Conservation (phyloP, 30 jellyfish, hydroid and myxozoan genomes). For the Chrysaora quinquecirrha region DNA sequence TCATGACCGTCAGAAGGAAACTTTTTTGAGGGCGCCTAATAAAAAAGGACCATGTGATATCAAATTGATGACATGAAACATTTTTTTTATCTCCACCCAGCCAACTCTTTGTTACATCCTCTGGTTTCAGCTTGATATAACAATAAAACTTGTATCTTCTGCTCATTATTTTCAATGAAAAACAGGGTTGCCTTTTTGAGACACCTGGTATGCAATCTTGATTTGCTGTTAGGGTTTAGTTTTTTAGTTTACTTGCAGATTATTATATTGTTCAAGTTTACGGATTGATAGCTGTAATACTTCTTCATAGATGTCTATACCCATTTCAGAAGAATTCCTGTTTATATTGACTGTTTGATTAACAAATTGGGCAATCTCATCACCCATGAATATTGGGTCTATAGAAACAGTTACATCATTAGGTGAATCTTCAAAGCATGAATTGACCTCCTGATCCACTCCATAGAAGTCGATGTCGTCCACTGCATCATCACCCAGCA, state of each 20-base stretch:
- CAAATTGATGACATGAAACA: not conserved
- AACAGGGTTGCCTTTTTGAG: too few relatives aligned
- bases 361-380: conserved; percentile 6
- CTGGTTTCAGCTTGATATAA: too few relatives aligned
- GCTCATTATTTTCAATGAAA: not conserved
- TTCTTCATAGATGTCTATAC: conserved; percentile 14
- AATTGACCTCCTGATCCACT: not conserved
- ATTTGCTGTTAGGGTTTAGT: not conserved
- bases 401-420: not conserved
- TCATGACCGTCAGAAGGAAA: not conserved
- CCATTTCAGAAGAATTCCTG: conserved; percentile 22
- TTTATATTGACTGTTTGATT: conserved; percentile 24
- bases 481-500: conserved; percentile 5
- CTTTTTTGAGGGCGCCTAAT: not conserved
- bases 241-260: not conserved
- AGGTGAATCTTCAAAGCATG: not conserved
- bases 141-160: not conserved
- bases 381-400: not conserved
- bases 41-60: not conserved
- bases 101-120: not conserved
- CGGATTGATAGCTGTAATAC: not conserved
- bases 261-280: not conserved
- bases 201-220: not conserved
- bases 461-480: conserved; percentile 5
- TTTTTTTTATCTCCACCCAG: not conserved